Percentiles rank a stretch among this genome's conserved stretches.
These are phyloP conservation scores for Bujurquina vittata DNA, from an alignment of 2,113 vertebrate species.

Conservation along the genomic window DNA sequence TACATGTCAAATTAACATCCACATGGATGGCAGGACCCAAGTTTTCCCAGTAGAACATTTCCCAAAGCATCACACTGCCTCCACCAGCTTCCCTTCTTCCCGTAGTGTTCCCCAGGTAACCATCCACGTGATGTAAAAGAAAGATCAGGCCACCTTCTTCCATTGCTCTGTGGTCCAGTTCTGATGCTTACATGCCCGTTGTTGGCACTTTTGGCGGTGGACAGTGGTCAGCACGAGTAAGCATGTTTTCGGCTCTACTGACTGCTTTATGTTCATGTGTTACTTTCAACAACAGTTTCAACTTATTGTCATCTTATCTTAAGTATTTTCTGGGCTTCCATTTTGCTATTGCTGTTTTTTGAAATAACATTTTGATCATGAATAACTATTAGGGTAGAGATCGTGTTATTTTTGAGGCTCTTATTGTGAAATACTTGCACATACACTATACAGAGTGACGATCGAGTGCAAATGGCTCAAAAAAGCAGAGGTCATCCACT, in stretches of 20 bases:
- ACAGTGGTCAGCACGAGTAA: background rate
- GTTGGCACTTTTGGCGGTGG: background rate
- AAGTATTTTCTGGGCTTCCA: no score
- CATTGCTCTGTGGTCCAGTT: background rate
- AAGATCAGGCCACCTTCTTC: background rate
- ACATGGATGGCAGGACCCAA: background rate
- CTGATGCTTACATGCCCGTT: background rate
- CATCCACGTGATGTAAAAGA: background rate
- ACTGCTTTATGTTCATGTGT: no score
- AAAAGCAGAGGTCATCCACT: background rate
- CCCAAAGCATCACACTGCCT: background rate
- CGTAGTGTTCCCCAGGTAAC: background rate
- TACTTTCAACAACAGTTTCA: no score
- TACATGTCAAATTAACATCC: background rate
- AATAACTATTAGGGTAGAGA: no score
- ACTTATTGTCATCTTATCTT: no score
- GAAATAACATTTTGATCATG: no score
- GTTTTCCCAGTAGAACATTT: background rate
- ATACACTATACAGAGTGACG: background rate
- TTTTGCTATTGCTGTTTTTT: no score
- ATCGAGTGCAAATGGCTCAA: background rate
- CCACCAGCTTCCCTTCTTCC: background rate
- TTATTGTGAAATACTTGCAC: background rate
- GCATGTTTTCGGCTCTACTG: no score
- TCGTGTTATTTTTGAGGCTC: no score